These are phyloP conservation scores for Gnathonemus echidnorhynchus DNA, from an alignment of 2,113 vertebrate species.

Conservation along the genomic window DNA sequence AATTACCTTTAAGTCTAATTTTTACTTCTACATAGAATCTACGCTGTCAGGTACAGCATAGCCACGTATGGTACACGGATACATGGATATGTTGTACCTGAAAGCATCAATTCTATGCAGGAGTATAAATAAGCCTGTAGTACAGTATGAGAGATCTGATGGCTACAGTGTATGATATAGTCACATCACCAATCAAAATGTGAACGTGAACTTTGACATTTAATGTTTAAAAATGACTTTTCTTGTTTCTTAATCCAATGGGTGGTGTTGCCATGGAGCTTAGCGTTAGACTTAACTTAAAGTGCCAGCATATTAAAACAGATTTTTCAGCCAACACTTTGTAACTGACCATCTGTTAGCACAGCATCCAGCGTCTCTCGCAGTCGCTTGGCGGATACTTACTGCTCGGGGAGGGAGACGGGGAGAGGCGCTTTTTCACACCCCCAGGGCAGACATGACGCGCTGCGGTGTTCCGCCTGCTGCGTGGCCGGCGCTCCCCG, in stretches of 20 bases:
- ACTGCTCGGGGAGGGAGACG: background rate
- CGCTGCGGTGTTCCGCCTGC: background rate
- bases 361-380: constrained; percentile 12
- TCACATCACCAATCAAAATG: background rate
- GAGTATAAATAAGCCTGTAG: background rate
- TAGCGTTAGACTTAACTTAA: constrained; percentile 13
- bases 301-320: constrained; percentile 1
- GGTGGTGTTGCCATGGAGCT: constrained; percentile 3
- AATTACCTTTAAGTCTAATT: background rate
- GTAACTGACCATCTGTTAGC: constrained; percentile 18
- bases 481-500: background rate
- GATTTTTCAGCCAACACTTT: constrained; percentile 14
- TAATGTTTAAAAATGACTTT: background rate
- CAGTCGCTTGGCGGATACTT: background rate
- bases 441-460: constrained; percentile 7
- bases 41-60: background rate
- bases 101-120: background rate
- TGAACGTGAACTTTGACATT: background rate
- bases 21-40: background rate
- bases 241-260: background rate
- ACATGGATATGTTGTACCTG: background rate
- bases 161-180: background rate
- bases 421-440: background rate
- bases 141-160: background rate
- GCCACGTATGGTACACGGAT: background rate